Percentiles rank a stretch among this genome's conserved stretches.
phyloP scores from a whole-genome alignment of 2,113 vertebrate genomes.

The Symphodus melops region DNA sequence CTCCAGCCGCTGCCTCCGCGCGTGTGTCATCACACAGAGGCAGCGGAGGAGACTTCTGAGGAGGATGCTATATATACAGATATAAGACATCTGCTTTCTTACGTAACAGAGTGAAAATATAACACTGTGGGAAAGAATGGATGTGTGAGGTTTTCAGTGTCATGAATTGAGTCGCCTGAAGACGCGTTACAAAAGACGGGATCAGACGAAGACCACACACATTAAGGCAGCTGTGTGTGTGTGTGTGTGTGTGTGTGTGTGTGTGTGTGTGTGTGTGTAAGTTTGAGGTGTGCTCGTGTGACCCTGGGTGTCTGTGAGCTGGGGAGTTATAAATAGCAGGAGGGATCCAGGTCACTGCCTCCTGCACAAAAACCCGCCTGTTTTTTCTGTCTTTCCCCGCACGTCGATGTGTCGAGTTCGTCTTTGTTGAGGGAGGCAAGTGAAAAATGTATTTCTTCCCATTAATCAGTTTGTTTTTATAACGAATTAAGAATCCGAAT shows the following conservation, averaged over 20 bases:
- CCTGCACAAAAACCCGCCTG: slow-evolving; percentile 37
- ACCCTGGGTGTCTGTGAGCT: slow-evolving; percentile 73
- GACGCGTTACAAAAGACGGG: not conserved
- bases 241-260: too few relatives aligned
- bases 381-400: slow-evolving; percentile 33
- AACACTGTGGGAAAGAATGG: not conserved
- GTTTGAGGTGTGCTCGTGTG: slow-evolving; percentile 61
- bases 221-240: slow-evolving; percentile 6
- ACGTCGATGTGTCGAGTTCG: slow-evolving; percentile 18
- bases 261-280: too few relatives aligned
- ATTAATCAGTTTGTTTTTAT: too few relatives aligned
- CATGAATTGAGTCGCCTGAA: too few relatives aligned
- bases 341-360: slow-evolving; percentile 77
- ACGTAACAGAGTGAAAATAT: not conserved
- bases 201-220: slow-evolving; percentile 44
- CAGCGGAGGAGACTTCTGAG: slow-evolving; percentile 44
- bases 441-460: too few relatives aligned
- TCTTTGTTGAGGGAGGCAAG: too few relatives aligned
- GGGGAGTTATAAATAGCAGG: slow-evolving; percentile 80
- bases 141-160: slow-evolving; percentile 16
- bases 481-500: too few relatives aligned
- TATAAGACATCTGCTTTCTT: slow-evolving; percentile 41
- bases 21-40: slow-evolving; percentile 37
- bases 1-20: slow-evolving; percentile 28
- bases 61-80: slow-evolving; percentile 11